Base-by-base conservation (phyloP, 2,797 vertebrate genomes). In the Erethizon dorsatum region DNA sequence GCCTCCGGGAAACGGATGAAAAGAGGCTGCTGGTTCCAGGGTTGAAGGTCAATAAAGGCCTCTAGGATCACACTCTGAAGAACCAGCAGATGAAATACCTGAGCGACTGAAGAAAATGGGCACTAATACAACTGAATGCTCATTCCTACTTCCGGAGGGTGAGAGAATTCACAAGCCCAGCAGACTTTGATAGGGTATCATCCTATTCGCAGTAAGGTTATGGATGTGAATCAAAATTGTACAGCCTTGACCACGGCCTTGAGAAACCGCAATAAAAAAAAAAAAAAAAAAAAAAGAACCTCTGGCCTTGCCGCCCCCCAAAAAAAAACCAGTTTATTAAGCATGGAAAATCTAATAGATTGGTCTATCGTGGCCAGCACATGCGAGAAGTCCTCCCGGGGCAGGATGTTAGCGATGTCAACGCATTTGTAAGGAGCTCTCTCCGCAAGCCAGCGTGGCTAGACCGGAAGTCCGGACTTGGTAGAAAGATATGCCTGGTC, bases 61-160 rank as follows among this genome's bases (percentile, higher is more conserved):
- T 98, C 97, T 98, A 97, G 98, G 97, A 98, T 98, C 97, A 97
- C 96, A 93, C 96, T 98, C 98, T 99, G 98, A 99, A 98, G 98
- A 99, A 97, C 98, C 99, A 97, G 98, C 99, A 99, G 99, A 98
- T 98, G 99, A 99, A 98, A 99, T 99, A 99, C 98, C 98, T 98
- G 98, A 99, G 98, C 99, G 98, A 98, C 98, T 99, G 99, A 99
- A 98, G 98, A 99, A 99, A 98, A 99, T 99, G 99, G 99, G 99
- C 99, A 99, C 99, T 99, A 99, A 99, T 99, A 99, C 99, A 99
- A 99, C 99, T 98, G 99, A 99, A 99, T 99, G 99, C 99, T 98
- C 99, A 99, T 98, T 99, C 99, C 10, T 99, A 99, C 99, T 99
- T 99, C 99, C 99, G 99, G 99, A 56, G 10, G 97, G 99, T 99